Evolutionary conservation across 2,113 vertebrate genomes (phyloP), one percentile per base, ranked within the genome.

Genomic region (Turdus rufiventris): DNA sequence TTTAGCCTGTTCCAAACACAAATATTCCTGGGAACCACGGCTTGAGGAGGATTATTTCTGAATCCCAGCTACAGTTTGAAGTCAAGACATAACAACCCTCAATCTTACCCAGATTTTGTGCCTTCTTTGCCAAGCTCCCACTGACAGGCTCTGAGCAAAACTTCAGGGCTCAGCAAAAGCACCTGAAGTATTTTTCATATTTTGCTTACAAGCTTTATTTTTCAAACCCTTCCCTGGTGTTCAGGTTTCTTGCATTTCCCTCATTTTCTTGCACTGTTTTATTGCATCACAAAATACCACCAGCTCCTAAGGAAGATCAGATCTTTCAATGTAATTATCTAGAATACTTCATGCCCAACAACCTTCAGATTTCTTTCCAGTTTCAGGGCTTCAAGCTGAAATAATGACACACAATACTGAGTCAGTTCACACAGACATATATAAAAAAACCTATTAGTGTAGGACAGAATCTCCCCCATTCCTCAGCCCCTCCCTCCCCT

Each of bases 291-390:
- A 51, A 43, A 95, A 63, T 31, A 68, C 31, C 26, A 33, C 14
- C 53, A 40, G 2, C 36, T 68, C 19, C 40, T 43, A 63, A 28
- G 42, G 7, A 61, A 65, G 12, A 29, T 5, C 28, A 51, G 18
- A 12, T 15, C 8, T 89, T 34, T 34, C 34, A 48, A 43, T 18
- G 34, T 12, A 53, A 66, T 6, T 31, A 15, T 58, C 43, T 15
- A 45, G 6, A 85, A 79, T 21, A 60, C 4, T 36, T 47, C 0
- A 19, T 2, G 14, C 45, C 24, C 28, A 79, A 31, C 0, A 0
- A 38, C n/a, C 13, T 58, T 29, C 11, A 6, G 1, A 38, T 14
- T 48, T n/a, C 58, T 48, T 70, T 53, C 53, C 50, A 50, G 42
- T 48, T 23, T 58, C 54, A 42, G 45, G 25, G 36, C 45, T 53